phyloP scores from a whole-genome alignment of 2,113 vertebrate genomes.

The Dolichallabes microphthalmus region DNA sequence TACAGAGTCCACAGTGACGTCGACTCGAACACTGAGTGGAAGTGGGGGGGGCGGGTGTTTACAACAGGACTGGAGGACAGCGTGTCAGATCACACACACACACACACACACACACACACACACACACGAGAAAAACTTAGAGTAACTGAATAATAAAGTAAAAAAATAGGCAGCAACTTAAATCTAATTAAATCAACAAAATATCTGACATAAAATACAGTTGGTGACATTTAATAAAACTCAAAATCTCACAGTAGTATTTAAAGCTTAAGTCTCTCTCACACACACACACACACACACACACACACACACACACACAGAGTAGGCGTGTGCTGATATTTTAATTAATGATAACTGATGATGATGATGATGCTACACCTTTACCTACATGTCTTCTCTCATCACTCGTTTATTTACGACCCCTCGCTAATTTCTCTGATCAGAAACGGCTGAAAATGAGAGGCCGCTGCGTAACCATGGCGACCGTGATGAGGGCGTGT shows the following conservation, averaged over 20 bases:
- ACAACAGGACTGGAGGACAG: neutral
- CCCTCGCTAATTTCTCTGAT: neutral
- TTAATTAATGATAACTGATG: neutral
- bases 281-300: constrained; percentile 7
- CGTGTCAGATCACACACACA: neutral
- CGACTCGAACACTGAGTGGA: neutral
- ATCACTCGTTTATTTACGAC: neutral
- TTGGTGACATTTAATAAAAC: neutral
- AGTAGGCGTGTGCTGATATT: neutral
- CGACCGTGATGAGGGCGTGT: neutral
- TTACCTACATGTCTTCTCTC: neutral
- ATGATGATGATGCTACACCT: neutral
- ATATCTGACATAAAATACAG: neutral
- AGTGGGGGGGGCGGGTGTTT: no score
- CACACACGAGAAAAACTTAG: neutral
- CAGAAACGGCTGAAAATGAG: no score
- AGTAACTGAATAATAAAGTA: neutral
- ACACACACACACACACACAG: neutral
- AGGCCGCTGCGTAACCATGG: neutral
- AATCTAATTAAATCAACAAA: no score
- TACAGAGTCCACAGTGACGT: neutral
- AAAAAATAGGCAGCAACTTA: neutral
- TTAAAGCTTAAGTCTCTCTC: constrained; percentile 42
- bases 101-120: neutral
- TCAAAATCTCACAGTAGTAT: constrained; percentile 36